Conservation (phyloP, 2,888 invertebrate species). For the Noctua fimbriata region DNA sequence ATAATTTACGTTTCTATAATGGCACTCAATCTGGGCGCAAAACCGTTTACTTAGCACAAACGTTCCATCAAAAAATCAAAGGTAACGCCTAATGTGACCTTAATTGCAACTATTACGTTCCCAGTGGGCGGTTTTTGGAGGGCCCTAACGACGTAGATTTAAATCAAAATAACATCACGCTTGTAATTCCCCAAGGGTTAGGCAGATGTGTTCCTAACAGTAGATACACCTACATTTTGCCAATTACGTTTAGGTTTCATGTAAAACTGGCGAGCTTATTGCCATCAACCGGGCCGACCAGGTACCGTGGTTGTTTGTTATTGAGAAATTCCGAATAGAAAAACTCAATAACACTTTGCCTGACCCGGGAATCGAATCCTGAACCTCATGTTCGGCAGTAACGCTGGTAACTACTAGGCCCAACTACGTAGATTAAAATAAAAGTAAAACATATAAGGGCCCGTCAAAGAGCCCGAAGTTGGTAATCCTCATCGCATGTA, state of each 20-base stretch:
- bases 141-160: constrained; percentile 41
- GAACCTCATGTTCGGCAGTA: not conserved
- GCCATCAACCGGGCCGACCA: not conserved
- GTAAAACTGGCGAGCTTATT: not conserved
- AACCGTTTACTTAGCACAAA: constrained; percentile 32
- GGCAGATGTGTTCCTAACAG: too few species aligned
- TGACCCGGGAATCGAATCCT: not conserved
- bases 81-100: constrained; percentile 35
- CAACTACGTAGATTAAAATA: constrained; percentile 55
- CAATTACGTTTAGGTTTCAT: not conserved
- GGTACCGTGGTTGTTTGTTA: not conserved
- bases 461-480: constrained; percentile 65
- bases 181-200: not conserved
- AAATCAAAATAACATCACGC: constrained; percentile 44
- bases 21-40: constrained; percentile 6
- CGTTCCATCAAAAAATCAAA: constrained; percentile 49
- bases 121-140: constrained; percentile 16
- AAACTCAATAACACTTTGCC: not conserved
- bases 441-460: constrained; percentile 64
- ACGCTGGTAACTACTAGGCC: not conserved
- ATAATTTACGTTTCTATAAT: constrained; percentile 37
- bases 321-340: not conserved
- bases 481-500: constrained; percentile 77
- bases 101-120: constrained; percentile 30
- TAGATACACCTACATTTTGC: not conserved